Base-by-base conservation (phyloP, 1,140 invertebrate species). In the Diuraphis noxia region DNA sequence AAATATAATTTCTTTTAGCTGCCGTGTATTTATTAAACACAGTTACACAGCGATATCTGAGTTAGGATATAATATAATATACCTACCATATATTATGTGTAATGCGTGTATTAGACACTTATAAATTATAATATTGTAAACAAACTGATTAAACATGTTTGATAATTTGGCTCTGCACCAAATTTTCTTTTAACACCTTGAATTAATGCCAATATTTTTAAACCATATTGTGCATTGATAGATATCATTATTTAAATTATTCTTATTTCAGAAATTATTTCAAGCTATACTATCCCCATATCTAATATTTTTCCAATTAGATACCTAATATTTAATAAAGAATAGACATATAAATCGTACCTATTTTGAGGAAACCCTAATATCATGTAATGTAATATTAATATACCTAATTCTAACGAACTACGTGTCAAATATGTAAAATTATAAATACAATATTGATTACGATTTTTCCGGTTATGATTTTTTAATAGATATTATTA, bases 161-260 rank as follows among this genome's bases (percentile, higher is more conserved):
- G 40, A 41, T 41, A 41, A 82, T 41, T 30, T 82, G 81, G 25
- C 81, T 13, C 7, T 17, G 25, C 25, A 10, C 81, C 81, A 82
- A 82, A 82, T 30, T 41, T n/a, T 82, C 81, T 82, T 82, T 82
- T 41, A 23, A 41, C 81, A 25, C 38, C 81, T 82, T 82, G 81
- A 82, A 41, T 30, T 30, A 41, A 82, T 13, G 81, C 81, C 81
- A 82, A 82, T 82, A 41, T 17, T 41, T 41, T 82, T 13, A 17
- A 82, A 40, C 38, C 81, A 30, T 82, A 38, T 38, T 30, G 13
- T 41, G 40, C 13, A 82, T 82, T 82, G 81, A 41, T 63, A 17
- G n/a, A 49, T 49, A 46, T 56, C 52, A 56, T 56, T 30, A 4
- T 56, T 30, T 30, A 30, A 56, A 56, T 30, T 56, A n/a, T 63